These are phyloP conservation scores for Hirtodrosophila histrioides DNA, from an alignment of 2,888 invertebrate species.

Conservation along the genomic window DNA sequence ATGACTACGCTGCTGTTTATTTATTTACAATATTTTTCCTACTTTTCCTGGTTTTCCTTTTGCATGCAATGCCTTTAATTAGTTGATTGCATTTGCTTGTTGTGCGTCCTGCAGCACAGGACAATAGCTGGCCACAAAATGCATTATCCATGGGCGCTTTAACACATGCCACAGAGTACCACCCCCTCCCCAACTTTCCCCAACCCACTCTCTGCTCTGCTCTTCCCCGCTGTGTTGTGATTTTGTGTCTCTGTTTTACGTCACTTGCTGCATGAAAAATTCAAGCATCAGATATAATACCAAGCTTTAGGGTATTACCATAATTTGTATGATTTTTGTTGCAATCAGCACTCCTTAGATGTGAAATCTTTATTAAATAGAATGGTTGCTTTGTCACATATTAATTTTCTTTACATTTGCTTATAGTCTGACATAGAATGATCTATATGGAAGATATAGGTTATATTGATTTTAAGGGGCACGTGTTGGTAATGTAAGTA, in stretches of 20 bases:
- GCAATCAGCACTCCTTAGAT: no score
- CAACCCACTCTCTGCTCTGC: not conserved
- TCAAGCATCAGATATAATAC: not conserved
- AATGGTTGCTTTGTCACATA: no score
- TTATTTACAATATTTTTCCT: constrained; percentile 11
- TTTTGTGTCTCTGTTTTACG: constrained; percentile 7
- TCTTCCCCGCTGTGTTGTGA: not conserved
- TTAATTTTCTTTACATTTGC: no score
- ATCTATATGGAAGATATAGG: no score
- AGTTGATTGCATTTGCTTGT: constrained; percentile 65
- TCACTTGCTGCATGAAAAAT: constrained; percentile 7
- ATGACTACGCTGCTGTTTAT: constrained; percentile 24
- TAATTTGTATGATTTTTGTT: no score
- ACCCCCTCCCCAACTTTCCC: no score
- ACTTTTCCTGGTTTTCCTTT: constrained; percentile 8
- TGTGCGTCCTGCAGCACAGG: constrained; percentile 31
- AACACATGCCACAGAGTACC: constrained; percentile 1
- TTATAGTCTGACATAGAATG: no score
- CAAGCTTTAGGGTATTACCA: no score
- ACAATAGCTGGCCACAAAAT: constrained; percentile 35
- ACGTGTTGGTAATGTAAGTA: no score
- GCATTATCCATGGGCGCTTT: constrained; percentile 14
- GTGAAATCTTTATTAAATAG: no score
- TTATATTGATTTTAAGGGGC: no score
- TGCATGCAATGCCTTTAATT: constrained; percentile 66